Conservation (phyloP, 2,888 invertebrate genomes). For the Plagodis dolabraria region DNA sequence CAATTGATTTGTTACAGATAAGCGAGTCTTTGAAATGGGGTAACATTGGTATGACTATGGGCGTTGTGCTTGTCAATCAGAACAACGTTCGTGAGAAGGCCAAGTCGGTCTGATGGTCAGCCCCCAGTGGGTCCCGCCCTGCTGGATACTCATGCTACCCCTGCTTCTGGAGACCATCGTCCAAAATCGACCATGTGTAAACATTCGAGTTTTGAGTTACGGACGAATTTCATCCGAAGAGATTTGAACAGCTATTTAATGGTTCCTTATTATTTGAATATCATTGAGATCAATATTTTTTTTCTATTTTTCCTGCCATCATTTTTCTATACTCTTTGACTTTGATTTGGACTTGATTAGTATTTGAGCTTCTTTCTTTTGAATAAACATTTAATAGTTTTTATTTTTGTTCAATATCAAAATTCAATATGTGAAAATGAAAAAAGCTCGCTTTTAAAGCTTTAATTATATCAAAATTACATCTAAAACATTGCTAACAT, state of each 20-base stretch:
- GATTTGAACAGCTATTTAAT: constrained; percentile 23
- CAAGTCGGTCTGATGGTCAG: constrained; percentile 76
- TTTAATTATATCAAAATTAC: constrained; percentile 17
- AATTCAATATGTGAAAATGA: neutral
- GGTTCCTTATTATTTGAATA: constrained; percentile 29
- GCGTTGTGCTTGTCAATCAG: constrained; percentile 85
- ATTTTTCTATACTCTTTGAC: constrained; percentile 2
- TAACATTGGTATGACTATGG: constrained; percentile 88
- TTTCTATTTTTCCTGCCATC: constrained; percentile 13
- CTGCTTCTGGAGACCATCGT: constrained; percentile 69
- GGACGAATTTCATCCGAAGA: constrained; percentile 6
- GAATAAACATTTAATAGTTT: neutral
- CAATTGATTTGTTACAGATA: constrained; percentile 83
- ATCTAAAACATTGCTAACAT: constrained; percentile 40
- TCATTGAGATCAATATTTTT: constrained; percentile 20
- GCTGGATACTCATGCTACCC: constrained; percentile 71
- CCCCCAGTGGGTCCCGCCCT: constrained; percentile 63
- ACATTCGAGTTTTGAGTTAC: constrained; percentile 31
- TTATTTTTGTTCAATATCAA: neutral
- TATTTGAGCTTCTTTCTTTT: constrained; percentile 6
- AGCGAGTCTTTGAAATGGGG: constrained; percentile 90
- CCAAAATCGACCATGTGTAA: constrained; percentile 71
- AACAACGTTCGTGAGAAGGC: constrained; percentile 70
- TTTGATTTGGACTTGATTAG: constrained; percentile 3
- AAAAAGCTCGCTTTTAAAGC: constrained; percentile 16